Evolutionary conservation across 1,140 invertebrate genomes (phyloP).

Genomic region (Drosophila bocki): DNA sequence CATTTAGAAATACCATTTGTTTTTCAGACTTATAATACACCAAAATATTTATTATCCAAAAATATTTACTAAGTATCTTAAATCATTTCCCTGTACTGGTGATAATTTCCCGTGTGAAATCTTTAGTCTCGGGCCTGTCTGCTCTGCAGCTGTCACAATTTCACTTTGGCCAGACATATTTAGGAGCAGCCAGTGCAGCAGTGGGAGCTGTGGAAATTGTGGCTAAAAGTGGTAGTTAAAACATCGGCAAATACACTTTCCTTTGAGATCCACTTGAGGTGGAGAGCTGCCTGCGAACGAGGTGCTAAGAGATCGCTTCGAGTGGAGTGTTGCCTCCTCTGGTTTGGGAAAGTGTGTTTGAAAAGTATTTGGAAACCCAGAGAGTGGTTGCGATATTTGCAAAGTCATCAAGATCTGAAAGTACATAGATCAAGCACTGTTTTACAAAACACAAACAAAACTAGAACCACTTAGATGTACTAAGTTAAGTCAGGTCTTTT

Average conservation of each 20-base stretch:
- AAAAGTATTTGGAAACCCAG: conserved; percentile 8
- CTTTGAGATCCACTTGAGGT: conserved; percentile 31
- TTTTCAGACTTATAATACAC: too few species aligned
- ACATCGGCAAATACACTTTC: conserved; percentile 58
- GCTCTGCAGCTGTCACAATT: conserved; percentile 73
- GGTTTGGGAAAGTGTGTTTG: conserved; percentile 5
- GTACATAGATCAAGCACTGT: background rate
- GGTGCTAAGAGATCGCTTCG: conserved; percentile 44
- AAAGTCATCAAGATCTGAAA: conserved; percentile 4
- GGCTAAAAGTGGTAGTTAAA: conserved; percentile 30
- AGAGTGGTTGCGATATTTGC: background rate
- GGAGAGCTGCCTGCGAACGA: conserved; percentile 23
- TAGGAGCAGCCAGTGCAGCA: conserved; percentile 30
- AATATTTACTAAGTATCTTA: background rate
- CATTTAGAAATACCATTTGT: too few species aligned
- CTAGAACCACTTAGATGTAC: background rate
- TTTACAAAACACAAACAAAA: background rate
- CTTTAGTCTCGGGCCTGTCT: conserved; percentile 46
- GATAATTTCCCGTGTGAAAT: conserved; percentile 14
- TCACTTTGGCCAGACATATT: conserved; percentile 67
- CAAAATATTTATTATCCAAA: background rate
- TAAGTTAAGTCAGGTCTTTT: too few species aligned
- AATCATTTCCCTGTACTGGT: background rate
- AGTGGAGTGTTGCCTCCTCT: conserved; percentile 1
- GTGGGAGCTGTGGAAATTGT: conserved; percentile 1